A percentile compares a stretch with the other conserved stretches of the same genome.
These are phyloP conservation scores for Anguilla japonica DNA, from an alignment of 2,113 vertebrate species.

Conservation along the genomic window DNA sequence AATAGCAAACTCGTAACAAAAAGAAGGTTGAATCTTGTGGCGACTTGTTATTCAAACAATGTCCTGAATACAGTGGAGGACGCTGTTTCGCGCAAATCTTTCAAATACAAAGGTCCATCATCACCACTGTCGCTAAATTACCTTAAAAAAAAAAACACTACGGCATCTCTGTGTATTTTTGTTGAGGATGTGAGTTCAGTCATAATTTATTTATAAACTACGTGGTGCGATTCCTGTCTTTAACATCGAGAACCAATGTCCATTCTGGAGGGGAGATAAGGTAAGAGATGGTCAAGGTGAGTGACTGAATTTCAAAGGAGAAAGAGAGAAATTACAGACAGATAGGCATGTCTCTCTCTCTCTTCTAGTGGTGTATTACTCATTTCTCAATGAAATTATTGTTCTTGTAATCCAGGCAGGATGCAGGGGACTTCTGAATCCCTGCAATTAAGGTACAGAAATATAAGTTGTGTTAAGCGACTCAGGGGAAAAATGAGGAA, in stretches of 20 bases:
- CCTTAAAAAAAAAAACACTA: neutral
- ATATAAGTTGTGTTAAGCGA: neutral
- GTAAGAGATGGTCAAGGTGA: neutral
- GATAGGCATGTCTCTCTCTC: conserved; percentile 20
- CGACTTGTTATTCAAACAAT: neutral
- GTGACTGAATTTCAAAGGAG: neutral
- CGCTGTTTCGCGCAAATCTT: neutral
- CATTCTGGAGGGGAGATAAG: neutral
- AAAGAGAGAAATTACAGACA: neutral
- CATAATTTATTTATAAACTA: neutral
- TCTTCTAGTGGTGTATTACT: neutral
- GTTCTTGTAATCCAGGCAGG: neutral
- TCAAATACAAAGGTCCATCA: neutral
- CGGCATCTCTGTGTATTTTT: neutral
- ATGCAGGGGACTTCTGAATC: neutral
- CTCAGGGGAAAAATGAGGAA: neutral
- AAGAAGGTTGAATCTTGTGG: neutral
- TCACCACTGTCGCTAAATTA: conserved; percentile 2
- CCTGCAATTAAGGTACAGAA: conserved; percentile 10
- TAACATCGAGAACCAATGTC: neutral
- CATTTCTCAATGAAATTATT: neutral
- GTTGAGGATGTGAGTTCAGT: neutral
- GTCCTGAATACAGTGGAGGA: neutral
- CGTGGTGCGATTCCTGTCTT: neutral
- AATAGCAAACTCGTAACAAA: neutral